Conservation (phyloP, 2,113 vertebrate species). For the Tupaia tana region DNA sequence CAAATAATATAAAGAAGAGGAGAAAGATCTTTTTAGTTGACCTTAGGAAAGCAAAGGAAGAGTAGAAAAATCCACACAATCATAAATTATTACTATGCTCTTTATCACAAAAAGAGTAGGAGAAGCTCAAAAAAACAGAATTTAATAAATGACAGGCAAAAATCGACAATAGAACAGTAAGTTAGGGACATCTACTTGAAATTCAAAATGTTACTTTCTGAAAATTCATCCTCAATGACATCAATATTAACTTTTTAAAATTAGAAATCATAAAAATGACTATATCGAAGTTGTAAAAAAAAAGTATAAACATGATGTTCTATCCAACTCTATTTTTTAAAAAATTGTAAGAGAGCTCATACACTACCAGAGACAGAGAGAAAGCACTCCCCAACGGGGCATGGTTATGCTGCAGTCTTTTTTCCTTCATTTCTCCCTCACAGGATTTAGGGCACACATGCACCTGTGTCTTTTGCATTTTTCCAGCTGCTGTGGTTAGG, state of each 20-base stretch:
- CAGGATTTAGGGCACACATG: no score
- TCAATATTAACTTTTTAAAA: background rate
- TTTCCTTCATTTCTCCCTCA: no score
- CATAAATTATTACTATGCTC: background rate
- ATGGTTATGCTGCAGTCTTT: no score
- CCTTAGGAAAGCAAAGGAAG: background rate
- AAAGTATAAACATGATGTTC: background rate
- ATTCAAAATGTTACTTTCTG: background rate
- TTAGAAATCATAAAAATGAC: background rate
- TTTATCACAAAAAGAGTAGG: background rate
- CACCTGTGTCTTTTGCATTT: no score
- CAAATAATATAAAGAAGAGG: background rate
- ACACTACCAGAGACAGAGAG: no score
- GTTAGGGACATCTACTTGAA: background rate
- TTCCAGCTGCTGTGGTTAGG: no score
- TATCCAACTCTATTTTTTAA: background rate
- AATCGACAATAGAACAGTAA: background rate
- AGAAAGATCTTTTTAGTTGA: background rate
- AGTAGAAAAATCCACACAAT: background rate
- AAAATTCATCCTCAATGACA: background rate
- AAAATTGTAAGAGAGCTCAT: no score
- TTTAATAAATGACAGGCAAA: background rate
- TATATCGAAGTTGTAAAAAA: background rate
- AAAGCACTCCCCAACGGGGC: no score
- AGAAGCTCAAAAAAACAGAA: constrained; percentile 12